phyloP scores from a whole-genome alignment of 2,888 invertebrate genomes.

The Agrochola lychnidis region DNA sequence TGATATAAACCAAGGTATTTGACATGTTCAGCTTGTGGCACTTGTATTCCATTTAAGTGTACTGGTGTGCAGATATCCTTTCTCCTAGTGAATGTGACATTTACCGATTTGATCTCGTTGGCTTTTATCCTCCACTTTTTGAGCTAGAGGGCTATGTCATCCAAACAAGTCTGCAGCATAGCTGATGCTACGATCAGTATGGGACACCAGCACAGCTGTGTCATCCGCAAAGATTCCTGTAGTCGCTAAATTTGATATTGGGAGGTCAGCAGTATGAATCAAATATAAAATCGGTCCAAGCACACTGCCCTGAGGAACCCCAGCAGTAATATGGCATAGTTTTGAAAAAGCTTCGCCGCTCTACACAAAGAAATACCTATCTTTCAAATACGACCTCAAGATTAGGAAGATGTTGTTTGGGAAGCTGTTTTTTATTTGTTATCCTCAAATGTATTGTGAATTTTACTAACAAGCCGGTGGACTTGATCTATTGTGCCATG shows the following conservation, averaged over 20 bases:
- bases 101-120: background rate
- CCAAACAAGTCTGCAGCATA: background rate
- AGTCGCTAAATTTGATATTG: background rate
- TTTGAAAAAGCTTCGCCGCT: constrained; percentile 4
- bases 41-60: too few species aligned
- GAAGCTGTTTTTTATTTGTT: too few species aligned
- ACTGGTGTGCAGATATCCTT: too few species aligned
- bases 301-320: background rate
- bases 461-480: too few species aligned
- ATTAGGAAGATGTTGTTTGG: too few species aligned
- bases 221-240: background rate
- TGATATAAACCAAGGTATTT: too few species aligned
- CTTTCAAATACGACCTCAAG: too few species aligned
- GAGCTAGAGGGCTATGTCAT: background rate
- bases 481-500: too few species aligned
- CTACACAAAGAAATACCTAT: too few species aligned
- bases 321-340: background rate
- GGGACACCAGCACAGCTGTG: background rate
- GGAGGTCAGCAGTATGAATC: background rate
- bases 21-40: too few species aligned
- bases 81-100: too few species aligned
- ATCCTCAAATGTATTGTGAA: too few species aligned
- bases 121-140: background rate
- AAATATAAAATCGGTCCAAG: constrained; percentile 2
- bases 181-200: background rate